Evolutionary conservation across 2,113 vertebrate genomes (phyloP).

Genomic region (Macroglossus sobrinus): DNA sequence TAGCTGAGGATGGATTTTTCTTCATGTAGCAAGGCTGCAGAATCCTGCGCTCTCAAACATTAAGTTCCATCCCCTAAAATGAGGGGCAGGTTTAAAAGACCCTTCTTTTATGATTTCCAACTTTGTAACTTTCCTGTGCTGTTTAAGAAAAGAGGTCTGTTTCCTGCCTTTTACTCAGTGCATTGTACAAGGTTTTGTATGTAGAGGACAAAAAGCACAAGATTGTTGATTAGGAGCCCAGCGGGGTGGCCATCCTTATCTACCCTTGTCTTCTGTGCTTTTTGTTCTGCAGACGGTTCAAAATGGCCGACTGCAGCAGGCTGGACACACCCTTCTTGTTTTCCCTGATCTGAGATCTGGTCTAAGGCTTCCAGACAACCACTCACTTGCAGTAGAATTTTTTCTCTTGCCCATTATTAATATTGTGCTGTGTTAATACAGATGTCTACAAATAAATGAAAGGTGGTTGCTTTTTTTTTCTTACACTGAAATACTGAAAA

Average conservation of each 20-base stretch:
- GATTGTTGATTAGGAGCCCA: not conserved
- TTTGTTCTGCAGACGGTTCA: slow-evolving; percentile 56
- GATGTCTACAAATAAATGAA: slow-evolving; percentile 13
- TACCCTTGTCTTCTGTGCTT: not conserved
- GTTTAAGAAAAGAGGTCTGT: not conserved
- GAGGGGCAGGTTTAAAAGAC: not conserved
- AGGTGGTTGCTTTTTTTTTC: not conserved
- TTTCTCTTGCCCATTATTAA: not conserved
- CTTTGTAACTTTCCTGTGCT: not conserved
- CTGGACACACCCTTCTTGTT: slow-evolving; percentile 58
- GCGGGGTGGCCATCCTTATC: not conserved
- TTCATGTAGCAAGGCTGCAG: not conserved
- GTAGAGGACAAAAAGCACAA: not conserved
- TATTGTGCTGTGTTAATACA: slow-evolving; percentile 8
- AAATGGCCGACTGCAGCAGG: slow-evolving; percentile 57
- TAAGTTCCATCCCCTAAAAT: not conserved
- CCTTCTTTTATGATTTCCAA: not conserved
- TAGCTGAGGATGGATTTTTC: not conserved
- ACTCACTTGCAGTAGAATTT: slow-evolving; percentile 1
- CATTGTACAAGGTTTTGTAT: not conserved
- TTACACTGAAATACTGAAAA: slow-evolving; percentile 7
- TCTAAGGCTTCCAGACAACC: slow-evolving; percentile 7
- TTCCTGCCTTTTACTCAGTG: slow-evolving; percentile 4
- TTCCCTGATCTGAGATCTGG: slow-evolving; percentile 10
- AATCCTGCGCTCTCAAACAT: slow-evolving; percentile 12